Conservation (phyloP, 2,113 vertebrate genomes). For the Dipodomys merriami region DNA sequence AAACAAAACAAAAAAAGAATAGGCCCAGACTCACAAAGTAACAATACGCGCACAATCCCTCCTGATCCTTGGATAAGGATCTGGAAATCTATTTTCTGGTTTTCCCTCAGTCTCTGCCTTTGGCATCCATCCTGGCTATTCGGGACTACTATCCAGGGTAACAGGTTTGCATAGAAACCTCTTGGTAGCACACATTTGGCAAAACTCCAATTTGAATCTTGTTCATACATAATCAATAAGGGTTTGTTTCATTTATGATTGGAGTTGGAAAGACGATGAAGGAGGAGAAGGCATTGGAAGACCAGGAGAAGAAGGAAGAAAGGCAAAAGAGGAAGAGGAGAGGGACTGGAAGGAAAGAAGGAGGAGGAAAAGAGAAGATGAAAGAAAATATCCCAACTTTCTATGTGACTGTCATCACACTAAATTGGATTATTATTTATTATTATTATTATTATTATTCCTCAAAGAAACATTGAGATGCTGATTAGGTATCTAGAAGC, state of each 20-base stretch:
- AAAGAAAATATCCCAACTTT: not conserved
- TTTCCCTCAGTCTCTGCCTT: constrained; percentile 45
- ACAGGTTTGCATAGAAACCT: constrained; percentile 60
- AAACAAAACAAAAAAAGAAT: too few relatives aligned
- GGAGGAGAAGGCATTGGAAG: not conserved
- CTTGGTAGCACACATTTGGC: not conserved
- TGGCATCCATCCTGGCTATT: constrained; percentile 2
- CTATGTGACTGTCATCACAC: not conserved
- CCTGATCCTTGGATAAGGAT: not conserved
- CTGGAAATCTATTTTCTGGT: constrained; percentile 31
- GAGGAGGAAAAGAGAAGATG: not conserved
- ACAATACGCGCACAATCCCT: not conserved
- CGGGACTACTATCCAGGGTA: not conserved
- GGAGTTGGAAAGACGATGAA: not conserved
- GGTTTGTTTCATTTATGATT: not conserved
- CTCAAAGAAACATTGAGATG: not conserved
- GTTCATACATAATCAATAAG: constrained; percentile 33
- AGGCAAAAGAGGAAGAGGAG: not conserved
- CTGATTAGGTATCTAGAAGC: not conserved
- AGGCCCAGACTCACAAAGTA: not conserved
- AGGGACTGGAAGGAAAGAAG: not conserved
- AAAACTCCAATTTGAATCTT: constrained; percentile 22
- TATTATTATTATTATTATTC: not conserved
- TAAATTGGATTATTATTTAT: not conserved
- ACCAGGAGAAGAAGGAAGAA: too few relatives aligned